Evolutionary conservation across 2,797 vertebrate species (phyloP), one percentile per base, ranked within the genome.

Genomic region (Pygocentrus nattereri): DNA sequence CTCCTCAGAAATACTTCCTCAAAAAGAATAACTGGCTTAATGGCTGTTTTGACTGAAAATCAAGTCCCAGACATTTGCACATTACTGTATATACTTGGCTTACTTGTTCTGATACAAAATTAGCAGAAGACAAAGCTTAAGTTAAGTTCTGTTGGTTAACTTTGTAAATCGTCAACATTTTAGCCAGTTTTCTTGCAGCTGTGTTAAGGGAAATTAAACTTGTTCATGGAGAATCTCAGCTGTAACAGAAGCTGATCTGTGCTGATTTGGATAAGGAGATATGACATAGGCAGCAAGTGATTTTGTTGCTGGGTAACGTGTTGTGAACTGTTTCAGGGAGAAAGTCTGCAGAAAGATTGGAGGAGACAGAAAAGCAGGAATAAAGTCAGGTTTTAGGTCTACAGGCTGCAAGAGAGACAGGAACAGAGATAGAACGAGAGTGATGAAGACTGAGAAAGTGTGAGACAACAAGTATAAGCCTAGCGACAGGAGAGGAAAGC

Each of bases 281-380:
- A 47, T 16, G 5, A 69, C 4, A 71, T 50, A 71, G 21, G 12
- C 21, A 67, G 18, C 38, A 16, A 49, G 12, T 70, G 41, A 27
- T 44, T 67, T n/a, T 47, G 67, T 4, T 47, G 38, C 44, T 50
- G 44, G 30, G 15, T 19, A 30, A 15, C 5, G 10, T 61, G 25
- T 25, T 61, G 58, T 47, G 38, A 47, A 74, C n/a, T 31, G 70
- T 61, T 10, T 27, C 58, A 74, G 68, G 23, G 13, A 41, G 65
- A 61, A 19, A 54, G 56, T 11, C n/a, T n/a, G n/a, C n/a, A n/a
- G n/a, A n/a, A 52, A 71, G 69, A 72, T 34, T 72, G 61, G 47
- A 68, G 27, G 23, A 23, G 5, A 38, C 47, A 56, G 30, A 41
- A 34, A 52, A n/a, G 77, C 30, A 31, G 69, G 64, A 30, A 70